Percentiles rank a stretch among this genome's conserved stretches.
Evolutionary conservation across 2,888 invertebrate genomes (phyloP).

Genomic region (Coecobrya sp.): DNA sequence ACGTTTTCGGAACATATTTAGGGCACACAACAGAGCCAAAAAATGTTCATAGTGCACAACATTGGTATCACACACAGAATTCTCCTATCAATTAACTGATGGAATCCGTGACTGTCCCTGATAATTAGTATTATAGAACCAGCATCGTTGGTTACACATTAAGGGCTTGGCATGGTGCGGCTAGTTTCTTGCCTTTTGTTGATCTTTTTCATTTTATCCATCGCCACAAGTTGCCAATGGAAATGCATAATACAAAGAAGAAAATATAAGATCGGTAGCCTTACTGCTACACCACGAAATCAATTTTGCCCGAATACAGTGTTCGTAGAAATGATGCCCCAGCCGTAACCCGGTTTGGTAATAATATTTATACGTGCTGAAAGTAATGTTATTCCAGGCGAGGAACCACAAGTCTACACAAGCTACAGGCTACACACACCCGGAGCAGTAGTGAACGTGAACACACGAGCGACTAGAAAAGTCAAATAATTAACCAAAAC

Average conservation of each 20-base stretch:
- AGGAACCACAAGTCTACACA: not conserved
- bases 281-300: not conserved
- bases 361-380: slow-evolving; percentile 25
- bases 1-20: not conserved
- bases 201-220: not conserved
- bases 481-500: slow-evolving; percentile 26
- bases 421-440: not conserved
- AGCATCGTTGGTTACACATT: not conserved
- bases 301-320: not conserved
- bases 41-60: not conserved
- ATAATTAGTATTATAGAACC: slow-evolving; percentile 12
- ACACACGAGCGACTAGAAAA: not conserved
- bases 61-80: not conserved
- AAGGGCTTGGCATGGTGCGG: not conserved
- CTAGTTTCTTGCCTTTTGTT: not conserved
- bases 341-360: not conserved
- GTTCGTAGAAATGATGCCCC: not conserved
- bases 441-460: not conserved
- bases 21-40: not conserved
- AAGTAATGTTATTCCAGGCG: slow-evolving; percentile 18
- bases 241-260: not conserved
- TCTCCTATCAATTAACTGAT: slow-evolving; percentile 59
- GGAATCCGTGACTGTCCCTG: slow-evolving; percentile 61
- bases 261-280: too few relatives aligned
- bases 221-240: not conserved